Conservation (phyloP, 2,797 vertebrate species). For the Delichon dasypus region DNA sequence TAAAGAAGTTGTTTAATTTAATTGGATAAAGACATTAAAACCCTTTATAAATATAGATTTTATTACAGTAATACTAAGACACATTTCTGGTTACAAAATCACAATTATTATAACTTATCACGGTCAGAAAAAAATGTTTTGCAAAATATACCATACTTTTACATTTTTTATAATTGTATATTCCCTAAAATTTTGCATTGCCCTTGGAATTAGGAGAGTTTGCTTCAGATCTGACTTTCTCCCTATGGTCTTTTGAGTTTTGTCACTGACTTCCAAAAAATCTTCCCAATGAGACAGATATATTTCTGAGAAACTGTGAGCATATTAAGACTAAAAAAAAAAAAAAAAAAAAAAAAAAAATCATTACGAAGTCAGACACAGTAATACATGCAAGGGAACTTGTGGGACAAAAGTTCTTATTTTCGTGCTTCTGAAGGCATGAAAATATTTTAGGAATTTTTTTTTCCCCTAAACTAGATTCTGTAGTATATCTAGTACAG, state of each 20-base stretch:
- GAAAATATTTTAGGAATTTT: not conserved
- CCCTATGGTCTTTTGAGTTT: not conserved
- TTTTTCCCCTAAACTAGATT: not conserved
- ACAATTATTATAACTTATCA: not conserved
- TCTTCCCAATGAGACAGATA: not conserved
- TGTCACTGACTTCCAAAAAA: not conserved
- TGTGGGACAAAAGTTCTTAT: not conserved
- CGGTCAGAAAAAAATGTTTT: not conserved
- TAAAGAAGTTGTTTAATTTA: not conserved
- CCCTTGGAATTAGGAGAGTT: not conserved
- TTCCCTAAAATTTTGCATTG: not conserved
- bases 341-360: too few relatives aligned
- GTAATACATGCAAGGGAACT: not conserved
- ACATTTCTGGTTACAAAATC: not conserved
- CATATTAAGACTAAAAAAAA: not conserved
- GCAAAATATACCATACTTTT: not conserved
- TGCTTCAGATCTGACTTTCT: not conserved
- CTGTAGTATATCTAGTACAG: not conserved
- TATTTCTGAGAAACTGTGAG: not conserved
- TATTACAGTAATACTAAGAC: not conserved
- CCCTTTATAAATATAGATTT: not conserved
- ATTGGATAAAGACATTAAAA: not conserved
- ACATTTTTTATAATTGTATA: not conserved
- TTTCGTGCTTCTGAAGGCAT: not conserved
- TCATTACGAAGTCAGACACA: not conserved